Evolutionary conservation across 1,140 invertebrate genomes (phyloP).

Genomic region (Schlechtendalia chinensis): DNA sequence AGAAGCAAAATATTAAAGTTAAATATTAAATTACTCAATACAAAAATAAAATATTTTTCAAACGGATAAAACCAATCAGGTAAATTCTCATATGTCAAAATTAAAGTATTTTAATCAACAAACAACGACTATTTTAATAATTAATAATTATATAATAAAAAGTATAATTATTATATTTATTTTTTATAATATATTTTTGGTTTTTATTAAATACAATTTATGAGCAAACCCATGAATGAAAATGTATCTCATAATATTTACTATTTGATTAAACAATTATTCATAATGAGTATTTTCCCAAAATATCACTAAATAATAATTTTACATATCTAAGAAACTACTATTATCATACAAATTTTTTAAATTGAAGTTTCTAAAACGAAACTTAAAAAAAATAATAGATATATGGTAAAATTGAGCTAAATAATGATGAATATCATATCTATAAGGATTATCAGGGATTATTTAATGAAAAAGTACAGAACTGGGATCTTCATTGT

Average conservation of each 20-base stretch:
- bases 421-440: slow-evolving; percentile 7
- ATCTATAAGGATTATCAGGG: neutral
- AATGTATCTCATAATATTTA: slow-evolving; percentile 1
- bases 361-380: slow-evolving; percentile 21
- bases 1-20: no score
- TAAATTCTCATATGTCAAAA: neutral
- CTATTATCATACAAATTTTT: neutral
- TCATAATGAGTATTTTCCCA: neutral
- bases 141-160: no score
- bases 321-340: slow-evolving; percentile 1
- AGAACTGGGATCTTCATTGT: slow-evolving; percentile 76
- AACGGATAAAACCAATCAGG: no score
- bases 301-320: neutral
- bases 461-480: slow-evolving; percentile 57
- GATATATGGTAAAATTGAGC: slow-evolving; percentile 31
- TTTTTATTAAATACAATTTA: neutral
- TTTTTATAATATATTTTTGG: neutral
- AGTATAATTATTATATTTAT: neutral
- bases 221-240: neutral
- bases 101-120: neutral
- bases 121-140: neutral
- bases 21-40: no score
- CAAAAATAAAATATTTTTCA: no score
- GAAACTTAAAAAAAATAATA: slow-evolving; percentile 30
- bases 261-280: slow-evolving; percentile 3